phyloP scores from a whole-genome alignment of 2,888 invertebrate species.

The Gandaritis pyraliata region DNA sequence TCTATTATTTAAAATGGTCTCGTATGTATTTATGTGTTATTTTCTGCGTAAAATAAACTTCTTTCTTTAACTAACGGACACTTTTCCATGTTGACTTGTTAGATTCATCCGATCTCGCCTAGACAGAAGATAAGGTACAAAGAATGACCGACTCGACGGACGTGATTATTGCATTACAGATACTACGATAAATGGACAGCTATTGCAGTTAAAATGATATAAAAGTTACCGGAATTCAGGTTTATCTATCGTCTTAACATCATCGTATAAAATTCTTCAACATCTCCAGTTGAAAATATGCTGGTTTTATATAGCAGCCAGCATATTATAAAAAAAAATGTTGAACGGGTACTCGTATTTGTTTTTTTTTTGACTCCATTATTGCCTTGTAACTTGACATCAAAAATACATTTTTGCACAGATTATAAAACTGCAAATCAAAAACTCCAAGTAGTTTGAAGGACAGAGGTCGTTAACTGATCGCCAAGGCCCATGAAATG shows the following conservation, averaged over 20 bases:
- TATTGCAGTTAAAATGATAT: slow-evolving; percentile 24
- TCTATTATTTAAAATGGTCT: no score
- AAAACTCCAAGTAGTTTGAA: neutral
- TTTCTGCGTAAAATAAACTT: no score
- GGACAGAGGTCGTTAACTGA: neutral
- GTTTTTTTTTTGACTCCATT: no score
- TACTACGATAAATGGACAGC: slow-evolving; percentile 33
- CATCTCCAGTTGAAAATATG: neutral
- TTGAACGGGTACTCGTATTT: no score
- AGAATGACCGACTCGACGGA: slow-evolving; percentile 51
- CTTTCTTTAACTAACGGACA: slow-evolving; percentile 55
- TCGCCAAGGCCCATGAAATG: neutral
- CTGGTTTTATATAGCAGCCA: no score
- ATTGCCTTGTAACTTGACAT: no score
- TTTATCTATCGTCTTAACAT: slow-evolving; percentile 12
- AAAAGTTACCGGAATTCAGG: slow-evolving; percentile 22
- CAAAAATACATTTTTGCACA: no score
- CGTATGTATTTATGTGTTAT: no score
- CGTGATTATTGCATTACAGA: slow-evolving; percentile 41
- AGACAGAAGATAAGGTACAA: slow-evolving; percentile 54
- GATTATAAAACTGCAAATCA: no score
- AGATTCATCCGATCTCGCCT: slow-evolving; percentile 43
- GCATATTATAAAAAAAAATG: no score
- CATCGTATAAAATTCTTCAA: slow-evolving; percentile 1
- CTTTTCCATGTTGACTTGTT: slow-evolving; percentile 58